Conservation (phyloP, 1,140 invertebrate genomes). For the Phortica variegata region DNA sequence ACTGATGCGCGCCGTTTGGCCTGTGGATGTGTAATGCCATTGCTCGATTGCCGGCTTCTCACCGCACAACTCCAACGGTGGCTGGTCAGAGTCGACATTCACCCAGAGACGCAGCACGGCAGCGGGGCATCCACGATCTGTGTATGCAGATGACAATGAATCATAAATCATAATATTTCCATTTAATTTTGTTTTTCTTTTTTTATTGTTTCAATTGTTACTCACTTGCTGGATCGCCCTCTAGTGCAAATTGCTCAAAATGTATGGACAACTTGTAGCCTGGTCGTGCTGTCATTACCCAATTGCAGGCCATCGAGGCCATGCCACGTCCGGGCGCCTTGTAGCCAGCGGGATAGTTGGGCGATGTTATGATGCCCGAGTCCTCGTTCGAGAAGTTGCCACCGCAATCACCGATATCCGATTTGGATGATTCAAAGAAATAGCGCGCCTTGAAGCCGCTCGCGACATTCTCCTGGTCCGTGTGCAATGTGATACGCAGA, state of each 20-base stretch:
- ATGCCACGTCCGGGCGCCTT: constrained; percentile 72
- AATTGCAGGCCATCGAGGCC: constrained; percentile 85
- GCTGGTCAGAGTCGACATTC: constrained; percentile 65
- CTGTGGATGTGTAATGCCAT: constrained; percentile 80
- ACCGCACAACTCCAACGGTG: constrained; percentile 86
- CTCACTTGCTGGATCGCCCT: constrained; percentile 82
- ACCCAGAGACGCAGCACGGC: constrained; percentile 87
- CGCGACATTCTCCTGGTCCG: constrained; percentile 78
- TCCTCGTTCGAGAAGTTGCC: constrained; percentile 82
- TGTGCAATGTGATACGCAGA: constrained; percentile 80
- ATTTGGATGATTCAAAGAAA: constrained; percentile 81
- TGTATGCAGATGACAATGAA: constrained; percentile 22
- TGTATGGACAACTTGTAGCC: constrained; percentile 81
- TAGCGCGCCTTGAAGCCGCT: constrained; percentile 91
- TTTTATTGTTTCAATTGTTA: constrained; percentile 1
- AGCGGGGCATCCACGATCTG: constrained; percentile 84
- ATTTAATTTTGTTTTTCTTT: not conserved
- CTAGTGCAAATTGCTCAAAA: constrained; percentile 84
- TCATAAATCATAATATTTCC: not conserved
- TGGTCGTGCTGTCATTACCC: constrained; percentile 82
- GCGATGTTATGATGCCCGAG: constrained; percentile 84
- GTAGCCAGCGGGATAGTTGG: constrained; percentile 85
- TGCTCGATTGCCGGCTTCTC: constrained; percentile 71
- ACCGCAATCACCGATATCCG: constrained; percentile 88
- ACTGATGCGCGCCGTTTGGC: constrained; percentile 60